Conservation (phyloP, 2,797 vertebrate species). For the Malacoraja senta region DNA sequence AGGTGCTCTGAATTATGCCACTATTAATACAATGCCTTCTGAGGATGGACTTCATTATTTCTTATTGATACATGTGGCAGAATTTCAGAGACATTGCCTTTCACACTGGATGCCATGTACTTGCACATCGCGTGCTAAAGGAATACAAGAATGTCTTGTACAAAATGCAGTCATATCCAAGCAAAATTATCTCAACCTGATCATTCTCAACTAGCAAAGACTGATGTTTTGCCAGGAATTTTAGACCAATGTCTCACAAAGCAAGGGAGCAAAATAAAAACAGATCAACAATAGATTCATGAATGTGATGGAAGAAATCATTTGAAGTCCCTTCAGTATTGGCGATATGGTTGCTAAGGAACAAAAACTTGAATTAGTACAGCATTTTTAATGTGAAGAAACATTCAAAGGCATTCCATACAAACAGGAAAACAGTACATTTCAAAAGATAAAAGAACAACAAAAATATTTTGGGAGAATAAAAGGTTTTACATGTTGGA, state of each 20-base stretch:
- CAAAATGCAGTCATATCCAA: too few relatives aligned
- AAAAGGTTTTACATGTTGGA: background rate
- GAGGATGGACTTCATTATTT: too few relatives aligned
- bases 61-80: too few relatives aligned
- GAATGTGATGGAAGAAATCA: background rate
- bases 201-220: too few relatives aligned
- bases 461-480: background rate
- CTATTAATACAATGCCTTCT: too few relatives aligned
- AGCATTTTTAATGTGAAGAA: slow-evolving; percentile 1
- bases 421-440: background rate
- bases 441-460: background rate
- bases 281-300: background rate
- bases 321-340: background rate
- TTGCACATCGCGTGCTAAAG: too few relatives aligned
- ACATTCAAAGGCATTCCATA: background rate
- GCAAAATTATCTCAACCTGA: too few relatives aligned
- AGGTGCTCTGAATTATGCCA: too few relatives aligned
- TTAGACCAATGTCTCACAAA: background rate
- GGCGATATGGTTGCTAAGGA: background rate
- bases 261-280: background rate
- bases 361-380: background rate
- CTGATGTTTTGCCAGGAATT: too few relatives aligned
- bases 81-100: too few relatives aligned
- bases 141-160: too few relatives aligned
- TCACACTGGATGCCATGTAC: too few relatives aligned